Conservation (phyloP, 2,797 vertebrate genomes). For the Thamnophis elegans region DNA sequence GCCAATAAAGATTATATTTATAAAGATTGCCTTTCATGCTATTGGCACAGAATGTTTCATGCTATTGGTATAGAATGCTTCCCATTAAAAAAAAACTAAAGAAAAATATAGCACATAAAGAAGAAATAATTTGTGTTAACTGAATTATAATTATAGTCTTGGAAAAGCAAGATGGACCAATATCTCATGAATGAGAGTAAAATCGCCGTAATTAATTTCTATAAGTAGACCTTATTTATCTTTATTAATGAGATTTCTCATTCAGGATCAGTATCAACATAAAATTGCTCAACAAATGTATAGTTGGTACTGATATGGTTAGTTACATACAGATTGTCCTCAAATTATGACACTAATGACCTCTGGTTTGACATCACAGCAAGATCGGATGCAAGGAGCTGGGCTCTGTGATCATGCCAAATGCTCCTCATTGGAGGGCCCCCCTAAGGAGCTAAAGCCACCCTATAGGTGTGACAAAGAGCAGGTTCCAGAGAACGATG, state of each 20-base stretch:
- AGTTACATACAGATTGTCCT: neutral
- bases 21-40: neutral
- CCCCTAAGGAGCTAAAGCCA: no score
- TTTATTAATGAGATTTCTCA: neutral
- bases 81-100: neutral
- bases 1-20: no score
- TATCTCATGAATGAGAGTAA: neutral
- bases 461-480: no score
- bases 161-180: neutral
- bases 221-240: neutral
- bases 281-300: neutral
- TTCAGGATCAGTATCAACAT: neutral
- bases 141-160: neutral
- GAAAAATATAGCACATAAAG: neutral
- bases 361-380: no score
- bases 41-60: neutral
- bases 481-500: no score
- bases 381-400: no score
- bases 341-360: no score
- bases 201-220: neutral
- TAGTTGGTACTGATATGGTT: neutral
- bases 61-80: neutral
- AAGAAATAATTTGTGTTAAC: neutral
- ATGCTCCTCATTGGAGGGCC: no score
- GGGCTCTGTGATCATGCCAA: no score